Base-by-base conservation (phyloP, 2,888 invertebrate genomes). In the Apantesis nais region DNA sequence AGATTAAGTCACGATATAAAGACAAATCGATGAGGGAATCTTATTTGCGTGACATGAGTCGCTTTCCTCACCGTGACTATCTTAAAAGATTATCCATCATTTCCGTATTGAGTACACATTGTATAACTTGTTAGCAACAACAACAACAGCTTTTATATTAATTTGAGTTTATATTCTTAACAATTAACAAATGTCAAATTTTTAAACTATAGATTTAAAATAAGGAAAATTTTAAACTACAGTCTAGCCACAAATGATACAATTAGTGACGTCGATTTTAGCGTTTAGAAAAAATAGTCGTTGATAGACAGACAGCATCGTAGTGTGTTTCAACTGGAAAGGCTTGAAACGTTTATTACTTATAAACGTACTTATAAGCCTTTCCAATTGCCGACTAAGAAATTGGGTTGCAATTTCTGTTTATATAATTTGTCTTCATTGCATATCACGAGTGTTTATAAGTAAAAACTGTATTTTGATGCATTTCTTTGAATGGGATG, bases 81-180 rank as follows among this genome's bases (percentile, higher is more conserved):
- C 85, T 84, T 79, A 77, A 76, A 84, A 81, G 82, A 85, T 85
- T 87, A 87, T 85, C 85, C 85, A 84, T 87, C 88, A 82, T 83
- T 88, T 89, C 84, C 87, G 85, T 89, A 88, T 81, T 84, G 90
- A 90, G 85, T 92, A 92, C 88, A 93, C 88, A 91, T 89, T 92
- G 89, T 93, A 92, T 92, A 94, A 93, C 91, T 93, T 88, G 91
- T 87, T 91, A 94, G 94, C 93, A 95, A 93, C 94, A 95, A 94
- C 94, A 94, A 94, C 94, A 95, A 95, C 94, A 94, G 94, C 94
- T 77, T 93, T 93, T 91, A 92, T 93, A 90, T 91, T 90, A 90
- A 88, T 90, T 89, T 89, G 86, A 88, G 85, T 88, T 90, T 87
- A 91, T 89, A 89, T 87, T 82, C 84, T 89, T 89, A 90, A 86